These are phyloP conservation scores for Agelas oroides DNA, from an alignment of 37 sponge, comb jelly and placozoan species.

Conservation along the genomic window DNA sequence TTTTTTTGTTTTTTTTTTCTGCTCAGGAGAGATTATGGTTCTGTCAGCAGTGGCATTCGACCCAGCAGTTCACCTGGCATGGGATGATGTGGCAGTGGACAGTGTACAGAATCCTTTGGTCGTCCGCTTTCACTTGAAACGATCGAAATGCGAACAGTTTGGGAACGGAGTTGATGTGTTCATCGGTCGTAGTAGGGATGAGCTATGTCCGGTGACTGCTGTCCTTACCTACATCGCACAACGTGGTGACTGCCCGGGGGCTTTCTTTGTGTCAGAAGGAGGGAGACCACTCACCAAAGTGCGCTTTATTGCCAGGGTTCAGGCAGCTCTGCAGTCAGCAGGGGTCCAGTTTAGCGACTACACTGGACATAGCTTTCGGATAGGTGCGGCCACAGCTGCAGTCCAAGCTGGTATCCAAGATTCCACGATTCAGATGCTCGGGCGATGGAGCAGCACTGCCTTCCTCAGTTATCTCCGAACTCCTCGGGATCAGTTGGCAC, in stretches of 20 bases:
- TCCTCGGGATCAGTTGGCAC: constrained; percentile 9
- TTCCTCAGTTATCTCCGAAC: constrained; percentile 10
- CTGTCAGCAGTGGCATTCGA: constrained; percentile 9
- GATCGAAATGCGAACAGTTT: constrained; percentile 56
- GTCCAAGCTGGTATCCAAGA: constrained; percentile 7
- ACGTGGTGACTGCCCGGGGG: constrained; percentile 21
- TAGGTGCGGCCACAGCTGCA: constrained; percentile 53
- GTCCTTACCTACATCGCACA: constrained; percentile 19
- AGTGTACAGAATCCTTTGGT: not conserved
- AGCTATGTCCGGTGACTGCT: constrained; percentile 41
- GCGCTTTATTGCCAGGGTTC: constrained; percentile 22
- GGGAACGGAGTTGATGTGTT: constrained; percentile 18
- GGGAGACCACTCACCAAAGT: constrained; percentile 34
- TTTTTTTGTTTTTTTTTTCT: constrained; percentile 40
- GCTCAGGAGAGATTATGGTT: constrained; percentile 39
- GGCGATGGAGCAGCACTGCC: constrained; percentile 25
- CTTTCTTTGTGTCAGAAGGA: constrained; percentile 16
- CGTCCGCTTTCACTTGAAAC: constrained; percentile 17
- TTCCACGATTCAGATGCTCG: constrained; percentile 21
- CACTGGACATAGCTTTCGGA: constrained; percentile 56
- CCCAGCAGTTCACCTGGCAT: constrained; percentile 7
- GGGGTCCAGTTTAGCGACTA: constrained; percentile 8
- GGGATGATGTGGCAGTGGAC: constrained; percentile 31
- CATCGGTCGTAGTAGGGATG: constrained; percentile 16
- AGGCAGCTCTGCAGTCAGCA: not conserved